These are phyloP conservation scores for Meghimatium bilineatum DNA, from an alignment of 2,888 invertebrate genomes.

Conservation along the genomic window DNA sequence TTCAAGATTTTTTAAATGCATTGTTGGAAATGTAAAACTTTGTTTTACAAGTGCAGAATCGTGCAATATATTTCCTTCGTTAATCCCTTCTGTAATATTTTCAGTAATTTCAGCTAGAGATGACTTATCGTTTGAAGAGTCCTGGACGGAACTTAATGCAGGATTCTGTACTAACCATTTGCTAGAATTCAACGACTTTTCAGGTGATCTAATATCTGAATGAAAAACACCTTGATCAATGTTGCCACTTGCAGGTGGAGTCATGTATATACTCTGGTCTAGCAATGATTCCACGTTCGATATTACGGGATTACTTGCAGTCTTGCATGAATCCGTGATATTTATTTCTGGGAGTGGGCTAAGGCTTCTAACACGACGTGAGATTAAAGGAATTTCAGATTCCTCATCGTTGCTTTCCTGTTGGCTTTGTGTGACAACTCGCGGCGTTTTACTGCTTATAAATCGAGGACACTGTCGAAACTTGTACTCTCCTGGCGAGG, in stretches of 20 bases:
- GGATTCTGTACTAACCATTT: neutral
- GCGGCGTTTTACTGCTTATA: neutral
- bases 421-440: neutral
- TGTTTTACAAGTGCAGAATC: neutral
- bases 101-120: too few species aligned
- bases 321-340: neutral
- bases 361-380: constrained; percentile 10
- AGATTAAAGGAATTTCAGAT: neutral
- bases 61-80: neutral
- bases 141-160: neutral
- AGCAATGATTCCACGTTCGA: neutral
- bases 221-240: too few species aligned
- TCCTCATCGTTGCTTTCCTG: neutral
- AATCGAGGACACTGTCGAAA: neutral
- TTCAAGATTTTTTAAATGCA: neutral
- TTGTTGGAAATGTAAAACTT: too few species aligned
- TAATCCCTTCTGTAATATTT: neutral
- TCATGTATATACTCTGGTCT: constrained; percentile 4
- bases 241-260: neutral
- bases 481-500: neutral
- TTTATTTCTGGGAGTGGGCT: constrained; percentile 30
- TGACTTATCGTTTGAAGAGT: neutral
- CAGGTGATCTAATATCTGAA: neutral
- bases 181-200: neutral
- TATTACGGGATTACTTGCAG: neutral